Evolutionary conservation across 2,888 invertebrate species (phyloP).

Genomic region (Muscina levida): DNA sequence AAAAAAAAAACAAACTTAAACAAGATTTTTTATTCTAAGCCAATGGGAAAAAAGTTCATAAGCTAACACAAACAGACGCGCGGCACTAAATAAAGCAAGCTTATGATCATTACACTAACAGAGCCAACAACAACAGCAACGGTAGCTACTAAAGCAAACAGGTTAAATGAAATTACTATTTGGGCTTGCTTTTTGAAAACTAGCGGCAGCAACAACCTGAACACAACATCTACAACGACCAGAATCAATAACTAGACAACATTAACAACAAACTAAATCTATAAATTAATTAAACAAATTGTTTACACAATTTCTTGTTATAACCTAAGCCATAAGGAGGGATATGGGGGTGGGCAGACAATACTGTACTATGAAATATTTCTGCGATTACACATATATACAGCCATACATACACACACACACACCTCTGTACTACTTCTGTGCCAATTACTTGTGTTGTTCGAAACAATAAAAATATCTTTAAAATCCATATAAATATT

Average conservation of each 20-base stretch:
- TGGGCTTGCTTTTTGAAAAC: not conserved
- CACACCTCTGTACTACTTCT: too few relatives aligned
- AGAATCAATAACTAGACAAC: not conserved
- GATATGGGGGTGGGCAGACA: not conserved
- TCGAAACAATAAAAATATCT: conserved; percentile 24
- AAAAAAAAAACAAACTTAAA: conserved; percentile 18
- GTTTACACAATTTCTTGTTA: conserved; percentile 20
- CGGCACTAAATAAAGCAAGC: not conserved
- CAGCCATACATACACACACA: too few relatives aligned
- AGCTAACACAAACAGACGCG: not conserved
- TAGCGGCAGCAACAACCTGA: too few relatives aligned
- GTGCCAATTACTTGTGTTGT: too few relatives aligned
- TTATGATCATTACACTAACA: conserved; percentile 10
- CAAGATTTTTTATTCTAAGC: conserved; percentile 64
- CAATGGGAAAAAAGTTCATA: conserved; percentile 63
- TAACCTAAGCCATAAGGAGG: not conserved
- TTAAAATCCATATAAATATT: conserved; percentile 11
- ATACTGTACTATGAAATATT: conserved; percentile 10
- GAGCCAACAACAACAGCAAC: not conserved
- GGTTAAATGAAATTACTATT: conserved; percentile 34
- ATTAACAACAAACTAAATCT: too few relatives aligned
- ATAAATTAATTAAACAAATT: conserved; percentile 35
- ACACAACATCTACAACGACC: not conserved
- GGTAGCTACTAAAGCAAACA: conserved; percentile 6
- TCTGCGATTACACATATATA: not conserved